These are phyloP conservation scores for Pomacea canaliculata DNA, from an alignment of 2,888 invertebrate species.

Conservation along the genomic window DNA sequence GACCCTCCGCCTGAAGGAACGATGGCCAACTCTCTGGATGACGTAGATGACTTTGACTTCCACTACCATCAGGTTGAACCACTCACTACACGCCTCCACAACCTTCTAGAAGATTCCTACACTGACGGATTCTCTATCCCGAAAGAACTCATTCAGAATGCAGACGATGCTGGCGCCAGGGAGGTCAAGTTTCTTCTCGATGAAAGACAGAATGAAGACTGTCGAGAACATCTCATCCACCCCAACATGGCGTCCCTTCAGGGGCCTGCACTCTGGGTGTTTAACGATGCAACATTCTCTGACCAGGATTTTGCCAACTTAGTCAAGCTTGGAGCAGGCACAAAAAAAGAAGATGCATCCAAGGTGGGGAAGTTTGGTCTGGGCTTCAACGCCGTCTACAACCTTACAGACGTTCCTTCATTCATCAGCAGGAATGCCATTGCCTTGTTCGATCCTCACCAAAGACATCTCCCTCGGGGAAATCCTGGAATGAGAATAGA, in stretches of 20 bases:
- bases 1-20: constrained; percentile 24
- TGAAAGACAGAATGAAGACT: constrained; percentile 52
- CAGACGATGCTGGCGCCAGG: constrained; percentile 59
- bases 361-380: constrained; percentile 66
- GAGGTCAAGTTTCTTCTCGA: constrained; percentile 55
- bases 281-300: constrained; percentile 61
- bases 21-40: constrained; percentile 41
- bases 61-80: constrained; percentile 56
- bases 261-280: constrained; percentile 66
- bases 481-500: constrained; percentile 50
- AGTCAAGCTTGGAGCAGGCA: constrained; percentile 60
- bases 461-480: constrained; percentile 44
- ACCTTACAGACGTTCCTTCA: constrained; percentile 64
- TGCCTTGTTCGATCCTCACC: constrained; percentile 65
- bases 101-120: constrained; percentile 51
- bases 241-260: constrained; percentile 60
- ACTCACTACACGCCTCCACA: constrained; percentile 48
- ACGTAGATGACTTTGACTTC: constrained; percentile 36
- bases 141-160: constrained; percentile 62
- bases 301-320: constrained; percentile 63
- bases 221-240: constrained; percentile 47
- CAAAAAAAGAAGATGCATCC: constrained; percentile 54
- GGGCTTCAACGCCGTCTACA: constrained; percentile 66
- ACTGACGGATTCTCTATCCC: constrained; percentile 57
- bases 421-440: constrained; percentile 59